Conservation (phyloP, 2,888 invertebrate species). For the Ennomos erosarius region DNA sequence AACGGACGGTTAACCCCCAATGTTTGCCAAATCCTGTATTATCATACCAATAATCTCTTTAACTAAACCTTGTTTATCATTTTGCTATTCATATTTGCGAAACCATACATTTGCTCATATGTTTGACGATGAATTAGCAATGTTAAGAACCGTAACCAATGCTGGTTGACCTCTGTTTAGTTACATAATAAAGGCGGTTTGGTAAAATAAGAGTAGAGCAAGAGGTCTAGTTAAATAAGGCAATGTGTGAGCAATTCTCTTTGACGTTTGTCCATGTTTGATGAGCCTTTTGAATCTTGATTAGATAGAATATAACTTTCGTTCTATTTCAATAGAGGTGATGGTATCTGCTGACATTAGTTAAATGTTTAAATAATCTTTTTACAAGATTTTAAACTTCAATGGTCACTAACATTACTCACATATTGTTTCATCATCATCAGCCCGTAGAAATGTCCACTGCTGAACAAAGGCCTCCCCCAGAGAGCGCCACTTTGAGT, state of each 20-base stretch:
- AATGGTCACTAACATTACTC: too few species aligned
- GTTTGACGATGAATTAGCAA: conserved; percentile 46
- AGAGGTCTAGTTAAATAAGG: conserved; percentile 16
- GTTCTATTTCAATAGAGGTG: conserved; percentile 1
- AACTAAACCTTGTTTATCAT: conserved; percentile 31
- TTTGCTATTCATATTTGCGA: conserved; percentile 46
- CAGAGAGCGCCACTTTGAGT: too few species aligned
- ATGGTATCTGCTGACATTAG: neutral
- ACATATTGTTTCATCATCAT: too few species aligned
- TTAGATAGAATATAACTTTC: conserved; percentile 29
- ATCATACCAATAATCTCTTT: conserved; percentile 39
- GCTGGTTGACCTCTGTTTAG: conserved; percentile 5
- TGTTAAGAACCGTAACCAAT: conserved; percentile 30
- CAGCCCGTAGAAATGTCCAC: too few species aligned
- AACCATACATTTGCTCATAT: conserved; percentile 40
- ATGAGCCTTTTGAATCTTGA: conserved; percentile 37
- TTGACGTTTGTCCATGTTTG: conserved; percentile 45
- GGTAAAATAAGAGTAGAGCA: conserved; percentile 7
- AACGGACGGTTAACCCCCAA: conserved; percentile 21
- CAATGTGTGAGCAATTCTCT: conserved; percentile 42
- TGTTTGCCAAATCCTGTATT: conserved; percentile 27
- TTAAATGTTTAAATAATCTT: too few species aligned
- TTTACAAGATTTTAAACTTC: too few species aligned
- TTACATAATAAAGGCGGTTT: conserved; percentile 3
- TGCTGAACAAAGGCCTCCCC: too few species aligned